Percentiles rank a stretch among this genome's conserved stretches.
Conservation (phyloP, 2,797 vertebrate species). For the Falco cherrug region DNA sequence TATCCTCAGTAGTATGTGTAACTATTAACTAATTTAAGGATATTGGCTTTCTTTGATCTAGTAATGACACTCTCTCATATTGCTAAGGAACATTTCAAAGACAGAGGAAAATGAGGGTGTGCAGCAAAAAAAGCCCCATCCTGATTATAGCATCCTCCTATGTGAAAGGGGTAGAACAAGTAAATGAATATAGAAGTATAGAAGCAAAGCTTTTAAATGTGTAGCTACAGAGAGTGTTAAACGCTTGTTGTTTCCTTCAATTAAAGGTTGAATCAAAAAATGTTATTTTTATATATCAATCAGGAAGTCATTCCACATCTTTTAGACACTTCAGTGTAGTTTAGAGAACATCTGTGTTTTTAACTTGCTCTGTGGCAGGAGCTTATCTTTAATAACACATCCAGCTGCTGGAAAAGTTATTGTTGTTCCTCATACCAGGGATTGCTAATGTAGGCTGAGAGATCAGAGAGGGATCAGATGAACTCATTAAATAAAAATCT, state of each 20-base stretch:
- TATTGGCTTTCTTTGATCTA: not conserved
- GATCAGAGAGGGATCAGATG: conserved; percentile 35
- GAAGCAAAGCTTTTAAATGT: not conserved
- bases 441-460: conserved; percentile 12
- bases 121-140: not conserved
- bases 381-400: not conserved
- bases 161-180: not conserved
- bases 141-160: not conserved
- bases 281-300: not conserved
- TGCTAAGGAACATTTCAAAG: not conserved
- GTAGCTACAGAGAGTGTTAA: not conserved
- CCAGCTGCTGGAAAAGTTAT: not conserved
- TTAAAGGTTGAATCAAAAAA: not conserved
- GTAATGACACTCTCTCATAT: not conserved
- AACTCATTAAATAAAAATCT: conserved; percentile 36
- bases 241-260: not conserved
- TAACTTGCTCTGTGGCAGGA: not conserved
- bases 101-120: not conserved
- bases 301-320: not conserved
- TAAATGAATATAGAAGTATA: not conserved
- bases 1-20: not conserved
- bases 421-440: not conserved
- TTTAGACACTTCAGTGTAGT: not conserved
- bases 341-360: not conserved
- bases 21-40: not conserved